Evolutionary conservation across 2,113 vertebrate genomes (phyloP).

Genomic region (Bothrops jararaca): DNA sequence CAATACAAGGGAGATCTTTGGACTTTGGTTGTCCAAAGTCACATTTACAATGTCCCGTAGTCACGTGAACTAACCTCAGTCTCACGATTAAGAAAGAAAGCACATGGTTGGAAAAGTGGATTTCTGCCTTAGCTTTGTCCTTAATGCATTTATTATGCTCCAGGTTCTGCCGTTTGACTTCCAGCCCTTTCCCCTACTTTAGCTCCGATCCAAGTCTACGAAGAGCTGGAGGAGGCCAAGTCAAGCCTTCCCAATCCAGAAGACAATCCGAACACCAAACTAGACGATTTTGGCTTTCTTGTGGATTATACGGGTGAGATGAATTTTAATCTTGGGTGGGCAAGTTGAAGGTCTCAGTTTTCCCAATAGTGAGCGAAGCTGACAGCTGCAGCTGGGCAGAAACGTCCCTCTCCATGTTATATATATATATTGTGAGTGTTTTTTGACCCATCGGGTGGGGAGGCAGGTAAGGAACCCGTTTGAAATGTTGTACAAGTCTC

Average conservation of each 20-base stretch:
- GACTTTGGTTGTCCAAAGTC: not conserved
- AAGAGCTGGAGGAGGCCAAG: not conserved
- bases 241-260: not conserved
- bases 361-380: not conserved
- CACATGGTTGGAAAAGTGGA: not conserved
- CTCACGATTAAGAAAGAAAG: not conserved
- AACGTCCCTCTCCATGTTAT: not conserved
- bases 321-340: not conserved
- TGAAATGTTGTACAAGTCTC: too few relatives aligned
- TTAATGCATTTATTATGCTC: not conserved
- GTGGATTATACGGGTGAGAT: not conserved
- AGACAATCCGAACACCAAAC: not conserved
- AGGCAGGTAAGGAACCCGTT: too few relatives aligned
- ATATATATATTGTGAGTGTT: too few relatives aligned
- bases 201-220: conserved; percentile 10
- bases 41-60: too few relatives aligned
- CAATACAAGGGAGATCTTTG: not conserved
- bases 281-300: too few relatives aligned
- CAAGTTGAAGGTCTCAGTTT: not conserved
- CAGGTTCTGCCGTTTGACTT: not conserved
- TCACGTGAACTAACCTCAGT: too few relatives aligned
- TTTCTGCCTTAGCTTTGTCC: not conserved
- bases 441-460: too few relatives aligned
- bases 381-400: not conserved
- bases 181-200: not conserved